Evolutionary conservation across 2,113 vertebrate species (phyloP), one percentile per base, ranked within the genome.

Genomic region (Thymallus thymallus): DNA sequence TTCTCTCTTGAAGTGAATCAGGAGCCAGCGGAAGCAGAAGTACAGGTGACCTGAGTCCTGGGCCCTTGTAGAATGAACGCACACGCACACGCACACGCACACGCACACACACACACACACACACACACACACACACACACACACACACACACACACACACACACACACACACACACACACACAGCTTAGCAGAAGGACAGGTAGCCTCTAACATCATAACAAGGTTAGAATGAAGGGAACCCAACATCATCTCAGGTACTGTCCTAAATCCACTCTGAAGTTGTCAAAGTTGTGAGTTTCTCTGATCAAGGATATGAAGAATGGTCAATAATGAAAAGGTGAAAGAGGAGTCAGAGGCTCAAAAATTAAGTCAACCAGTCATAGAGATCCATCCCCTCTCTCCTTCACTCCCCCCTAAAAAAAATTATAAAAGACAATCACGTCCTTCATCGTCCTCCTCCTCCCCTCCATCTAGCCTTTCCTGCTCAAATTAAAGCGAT

Each of bases 11-110:
- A 99, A 99, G 85, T 95, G 93, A 88, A 99, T 99, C 86, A 99
- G 91, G 82, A 99, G 89, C 98, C 98, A 99, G 30, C 98, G 95
- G 90, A 99, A 99, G 85, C 97, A 99, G 92, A 99, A 99, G 76
- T 99, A 99, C 51, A 99, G 91, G 82, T 96, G 98, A 68, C 97
- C 98, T 6, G 97, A 99, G 86, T 99, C 97, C 91, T 99, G 96
- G 80, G 96, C 95, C 93, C 96, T 96, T 48, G 46, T 13, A 48
- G 12, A 12, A 46, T 46, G 45, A 1, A 14, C 3, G 32, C 65
- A 5, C 30, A 2, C 45, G 16, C 32, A 6, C 24, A n/a, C 5
- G n/a, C 18, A 22, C 32, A 6, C 14, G 1, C 3, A 1, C 23
- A n/a, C 4, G 10, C 16, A 48, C 41, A 20, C 14, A 20, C 16